A percentile compares a stretch with the other conserved stretches of the same genome.
Evolutionary conservation across 2,888 invertebrate genomes (phyloP).

Genomic region (Linnaemya vulpina): DNA sequence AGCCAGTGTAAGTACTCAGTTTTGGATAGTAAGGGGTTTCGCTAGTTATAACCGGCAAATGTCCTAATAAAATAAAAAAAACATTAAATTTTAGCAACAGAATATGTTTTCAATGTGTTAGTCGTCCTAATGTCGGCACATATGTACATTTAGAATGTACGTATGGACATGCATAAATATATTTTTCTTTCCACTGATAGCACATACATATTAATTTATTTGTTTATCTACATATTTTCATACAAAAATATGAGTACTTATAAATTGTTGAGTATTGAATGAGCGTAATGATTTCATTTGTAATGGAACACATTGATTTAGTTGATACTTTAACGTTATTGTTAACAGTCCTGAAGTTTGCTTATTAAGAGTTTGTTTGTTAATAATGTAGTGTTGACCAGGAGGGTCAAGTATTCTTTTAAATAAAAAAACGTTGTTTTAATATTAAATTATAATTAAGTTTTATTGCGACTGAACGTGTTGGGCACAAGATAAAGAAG

Average conservation of each 20-base stretch:
- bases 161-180: neutral
- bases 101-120: neutral
- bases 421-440: too few relatives aligned
- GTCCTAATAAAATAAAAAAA: too few relatives aligned
- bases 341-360: constrained; percentile 13
- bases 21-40: too few relatives aligned
- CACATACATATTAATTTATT: neutral
- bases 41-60: too few relatives aligned
- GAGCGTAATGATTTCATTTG: constrained; percentile 13
- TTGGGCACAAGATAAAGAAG: too few relatives aligned
- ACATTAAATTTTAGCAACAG: too few relatives aligned
- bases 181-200: constrained; percentile 10
- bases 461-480: too few relatives aligned
- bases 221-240: neutral
- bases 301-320: constrained; percentile 46
- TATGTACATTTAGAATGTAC: constrained; percentile 2
- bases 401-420: too few relatives aligned
- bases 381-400: too few relatives aligned
- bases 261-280: neutral
- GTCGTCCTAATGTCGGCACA: too few relatives aligned
- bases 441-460: too few relatives aligned
- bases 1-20: too few relatives aligned
- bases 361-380: neutral
- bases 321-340: constrained; percentile 55
- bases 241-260: neutral